phyloP scores from a whole-genome alignment of 1,140 invertebrate species.

The Nixonia krombeini region DNA sequence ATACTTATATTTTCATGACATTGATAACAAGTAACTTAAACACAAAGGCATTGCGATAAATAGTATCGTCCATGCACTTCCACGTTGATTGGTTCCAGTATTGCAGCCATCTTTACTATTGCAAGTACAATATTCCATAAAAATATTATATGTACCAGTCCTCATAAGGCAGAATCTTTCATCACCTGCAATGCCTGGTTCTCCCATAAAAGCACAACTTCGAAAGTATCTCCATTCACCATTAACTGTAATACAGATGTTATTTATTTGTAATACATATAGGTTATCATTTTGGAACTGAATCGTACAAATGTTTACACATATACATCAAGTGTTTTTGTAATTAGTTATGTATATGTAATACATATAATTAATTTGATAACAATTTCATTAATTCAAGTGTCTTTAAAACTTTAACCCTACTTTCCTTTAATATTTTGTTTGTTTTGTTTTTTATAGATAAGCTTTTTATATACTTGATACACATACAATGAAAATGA shows the following conservation, averaged over 20 bases:
- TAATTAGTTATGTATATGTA: conserved; percentile 1
- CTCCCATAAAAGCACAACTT: conserved; percentile 90
- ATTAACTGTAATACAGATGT: conserved; percentile 77
- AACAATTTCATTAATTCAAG: too few relatives aligned
- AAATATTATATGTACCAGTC: conserved; percentile 93
- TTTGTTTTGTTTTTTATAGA: too few relatives aligned
- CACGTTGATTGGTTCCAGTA: conserved; percentile 61
- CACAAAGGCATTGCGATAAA: conserved; percentile 17
- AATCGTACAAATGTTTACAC: too few relatives aligned
- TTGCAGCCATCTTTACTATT: conserved; percentile 95
- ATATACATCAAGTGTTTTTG: background rate
- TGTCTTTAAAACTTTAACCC: too few relatives aligned
- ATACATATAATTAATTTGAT: too few relatives aligned
- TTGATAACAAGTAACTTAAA: conserved; percentile 31
- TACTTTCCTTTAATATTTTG: too few relatives aligned
- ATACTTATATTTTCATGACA: conserved; percentile 13
- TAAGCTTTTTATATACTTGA: too few relatives aligned
- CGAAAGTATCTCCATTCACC: conserved; percentile 92
- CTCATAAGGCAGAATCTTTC: conserved; percentile 92
- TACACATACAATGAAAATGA: too few relatives aligned
- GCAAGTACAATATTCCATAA: conserved; percentile 94
- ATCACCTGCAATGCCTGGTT: conserved; percentile 90
- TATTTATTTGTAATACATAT: background rate
- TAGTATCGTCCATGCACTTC: conserved; percentile 33
- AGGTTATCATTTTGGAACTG: too few relatives aligned